These are phyloP conservation scores for Wiebesia pumilae DNA, from an alignment of 1,140 invertebrate species.

Conservation along the genomic window DNA sequence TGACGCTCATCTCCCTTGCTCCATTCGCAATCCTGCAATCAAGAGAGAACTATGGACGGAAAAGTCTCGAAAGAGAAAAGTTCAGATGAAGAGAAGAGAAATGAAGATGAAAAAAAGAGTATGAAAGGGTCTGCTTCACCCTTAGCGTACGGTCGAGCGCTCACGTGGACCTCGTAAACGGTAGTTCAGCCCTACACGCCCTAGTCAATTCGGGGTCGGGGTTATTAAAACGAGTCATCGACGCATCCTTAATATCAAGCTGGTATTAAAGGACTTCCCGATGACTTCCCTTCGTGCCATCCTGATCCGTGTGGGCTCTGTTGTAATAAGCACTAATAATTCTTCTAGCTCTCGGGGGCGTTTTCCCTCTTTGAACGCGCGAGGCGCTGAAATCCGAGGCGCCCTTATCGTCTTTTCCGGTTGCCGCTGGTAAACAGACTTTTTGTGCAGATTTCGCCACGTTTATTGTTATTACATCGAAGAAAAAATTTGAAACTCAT, in stretches of 20 bases:
- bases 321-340: slow-evolving; percentile 46
- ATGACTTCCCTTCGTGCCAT: slow-evolving; percentile 7
- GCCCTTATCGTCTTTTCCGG: neutral
- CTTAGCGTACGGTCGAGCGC: too few species aligned
- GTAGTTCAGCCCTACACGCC: too few species aligned
- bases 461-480: slow-evolving; percentile 4
- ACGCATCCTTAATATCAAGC: slow-evolving; percentile 49
- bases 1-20: too few species aligned
- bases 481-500: neutral
- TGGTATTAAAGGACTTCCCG: slow-evolving; percentile 43
- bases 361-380: slow-evolving; percentile 1
- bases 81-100: too few species aligned
- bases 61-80: too few species aligned
- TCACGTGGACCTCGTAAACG: too few species aligned
- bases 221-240: slow-evolving; percentile 52
- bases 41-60: too few species aligned
- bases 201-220: neutral
- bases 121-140: too few species aligned
- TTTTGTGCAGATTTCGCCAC: neutral
- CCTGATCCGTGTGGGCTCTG: neutral
- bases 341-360: slow-evolving; percentile 1
- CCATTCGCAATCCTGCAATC: too few species aligned
- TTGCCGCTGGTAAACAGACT: neutral
- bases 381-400: too few species aligned
- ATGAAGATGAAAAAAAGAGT: too few species aligned